phyloP scores from a whole-genome alignment of 2,888 invertebrate species.

The Stratiomys singularior region DNA sequence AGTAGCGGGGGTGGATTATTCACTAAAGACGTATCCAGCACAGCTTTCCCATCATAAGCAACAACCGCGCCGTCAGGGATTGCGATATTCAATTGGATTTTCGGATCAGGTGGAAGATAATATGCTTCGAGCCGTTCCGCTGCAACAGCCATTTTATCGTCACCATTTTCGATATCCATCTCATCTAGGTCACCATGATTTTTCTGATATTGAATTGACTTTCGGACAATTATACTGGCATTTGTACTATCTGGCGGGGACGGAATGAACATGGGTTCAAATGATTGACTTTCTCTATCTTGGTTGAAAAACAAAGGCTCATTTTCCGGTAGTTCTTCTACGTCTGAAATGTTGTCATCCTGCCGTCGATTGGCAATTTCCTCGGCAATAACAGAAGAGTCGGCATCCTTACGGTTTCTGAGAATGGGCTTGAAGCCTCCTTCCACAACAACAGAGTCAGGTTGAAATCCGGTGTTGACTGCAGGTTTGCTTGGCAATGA shows the following conservation, averaged over 20 bases:
- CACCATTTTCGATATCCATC: constrained; percentile 63
- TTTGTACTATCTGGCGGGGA: constrained; percentile 77
- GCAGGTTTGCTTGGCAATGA: constrained; percentile 69
- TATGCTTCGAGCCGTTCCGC: constrained; percentile 77
- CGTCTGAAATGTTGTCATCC: constrained; percentile 63
- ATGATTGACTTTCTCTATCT: constrained; percentile 68
- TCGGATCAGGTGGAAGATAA: constrained; percentile 76
- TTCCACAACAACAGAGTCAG: constrained; percentile 83
- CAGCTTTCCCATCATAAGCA: constrained; percentile 80
- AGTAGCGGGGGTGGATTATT: constrained; percentile 67
- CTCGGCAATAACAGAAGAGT: constrained; percentile 65
- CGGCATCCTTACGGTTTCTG: constrained; percentile 63
- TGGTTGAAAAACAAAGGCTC: constrained; percentile 64
- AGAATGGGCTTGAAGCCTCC: constrained; percentile 84
- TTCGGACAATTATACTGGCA: constrained; percentile 54
- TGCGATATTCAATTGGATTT: constrained; percentile 58
- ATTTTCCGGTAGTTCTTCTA: constrained; percentile 63
- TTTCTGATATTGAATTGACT: constrained; percentile 61
- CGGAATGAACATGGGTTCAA: constrained; percentile 85
- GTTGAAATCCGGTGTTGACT: constrained; percentile 81
- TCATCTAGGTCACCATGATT: constrained; percentile 61
- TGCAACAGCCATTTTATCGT: constrained; percentile 74
- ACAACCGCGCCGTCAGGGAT: constrained; percentile 72
- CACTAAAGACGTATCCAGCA: constrained; percentile 73
- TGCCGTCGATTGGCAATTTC: constrained; percentile 60